Evolutionary conservation across 2,888 invertebrate genomes (phyloP).

Genomic region (Drepanosiphum platanoidis): DNA sequence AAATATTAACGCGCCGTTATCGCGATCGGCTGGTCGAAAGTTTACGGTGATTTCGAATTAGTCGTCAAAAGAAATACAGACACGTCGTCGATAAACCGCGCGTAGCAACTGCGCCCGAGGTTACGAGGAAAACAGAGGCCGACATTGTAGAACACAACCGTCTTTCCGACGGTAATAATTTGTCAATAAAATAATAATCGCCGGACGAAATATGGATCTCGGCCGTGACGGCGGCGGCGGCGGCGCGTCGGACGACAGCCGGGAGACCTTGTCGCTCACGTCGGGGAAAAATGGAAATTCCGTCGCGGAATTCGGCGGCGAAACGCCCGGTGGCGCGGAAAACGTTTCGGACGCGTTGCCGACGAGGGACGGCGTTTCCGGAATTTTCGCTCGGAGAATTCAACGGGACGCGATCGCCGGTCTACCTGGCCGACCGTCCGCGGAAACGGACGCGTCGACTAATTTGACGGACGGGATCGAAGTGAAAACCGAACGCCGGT

Average conservation of each 20-base stretch:
- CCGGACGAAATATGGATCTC: too few relatives aligned
- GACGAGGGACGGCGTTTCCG: neutral
- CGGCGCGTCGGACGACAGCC: neutral
- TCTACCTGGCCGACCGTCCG: neutral
- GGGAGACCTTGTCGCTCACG: neutral
- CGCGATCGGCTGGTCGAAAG: too few relatives aligned
- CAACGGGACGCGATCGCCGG: neutral
- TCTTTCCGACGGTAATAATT: too few relatives aligned
- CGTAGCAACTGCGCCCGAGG: too few relatives aligned
- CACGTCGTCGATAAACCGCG: too few relatives aligned
- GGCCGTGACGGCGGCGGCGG: neutral
- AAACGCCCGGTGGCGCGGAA: neutral
- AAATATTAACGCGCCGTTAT: too few relatives aligned
- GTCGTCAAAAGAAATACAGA: too few relatives aligned
- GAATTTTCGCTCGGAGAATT: neutral
- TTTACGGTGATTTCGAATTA: too few relatives aligned
- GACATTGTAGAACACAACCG: too few relatives aligned
- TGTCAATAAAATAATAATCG: too few relatives aligned
- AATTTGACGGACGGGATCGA: neutral
- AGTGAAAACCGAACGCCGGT: neutral
- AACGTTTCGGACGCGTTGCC: neutral
- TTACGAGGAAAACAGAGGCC: too few relatives aligned
- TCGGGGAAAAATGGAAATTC: neutral
- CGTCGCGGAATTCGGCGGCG: neutral
- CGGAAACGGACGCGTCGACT: neutral